Base-by-base conservation (phyloP, 1,140 invertebrate species). In the Rhopalosiphum padi region DNA sequence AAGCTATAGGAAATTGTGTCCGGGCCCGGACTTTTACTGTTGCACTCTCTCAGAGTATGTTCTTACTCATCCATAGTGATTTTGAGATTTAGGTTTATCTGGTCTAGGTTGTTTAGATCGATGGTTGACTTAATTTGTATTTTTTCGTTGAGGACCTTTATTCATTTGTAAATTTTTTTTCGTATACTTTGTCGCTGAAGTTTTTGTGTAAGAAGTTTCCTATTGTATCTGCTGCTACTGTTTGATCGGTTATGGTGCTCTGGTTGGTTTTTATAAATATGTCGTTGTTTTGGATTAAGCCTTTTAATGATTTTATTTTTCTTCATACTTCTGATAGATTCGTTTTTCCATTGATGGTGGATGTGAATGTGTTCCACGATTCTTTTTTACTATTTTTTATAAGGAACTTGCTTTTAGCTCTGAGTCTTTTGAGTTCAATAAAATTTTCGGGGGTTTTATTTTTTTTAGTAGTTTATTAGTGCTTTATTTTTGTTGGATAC, bases 241-340 rank as follows among this genome's bases (percentile, higher is more conserved):
- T 68, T 68, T 25, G 60, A 15, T 68, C 30, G 11, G 60, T 68
- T 30, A 68, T 68, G 23, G 60, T 68, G 25, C 23, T n/a, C 23
- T 68, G 60, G 3, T 68, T 30, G 25, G 7, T 25, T 68, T n/a
- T 68, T 30, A 68, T 2, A n/a, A 68, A 30, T 68, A 68, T 68
- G 25, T 77, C 30, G n/a, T 77, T 77, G 8, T 83, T 1, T 35
- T 30, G 8, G 0, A 0, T 11, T 77, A 77, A 35, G 9, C 68
- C 77, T 83, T 85, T 85, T 43, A 93, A 7, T 48, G 68, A 23
- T 46, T 48, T 77, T 43, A 93, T 93, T 93, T 93, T 93, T 22
- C 48, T 77, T 77, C 91, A 93, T 35, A 83, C 41, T 85, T 30
- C 0, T 82, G 35, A 7, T 23, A 30, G 30, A 2, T 25, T 46